phyloP scores from a whole-genome alignment of 2,113 vertebrate species.

The human region DNA sequence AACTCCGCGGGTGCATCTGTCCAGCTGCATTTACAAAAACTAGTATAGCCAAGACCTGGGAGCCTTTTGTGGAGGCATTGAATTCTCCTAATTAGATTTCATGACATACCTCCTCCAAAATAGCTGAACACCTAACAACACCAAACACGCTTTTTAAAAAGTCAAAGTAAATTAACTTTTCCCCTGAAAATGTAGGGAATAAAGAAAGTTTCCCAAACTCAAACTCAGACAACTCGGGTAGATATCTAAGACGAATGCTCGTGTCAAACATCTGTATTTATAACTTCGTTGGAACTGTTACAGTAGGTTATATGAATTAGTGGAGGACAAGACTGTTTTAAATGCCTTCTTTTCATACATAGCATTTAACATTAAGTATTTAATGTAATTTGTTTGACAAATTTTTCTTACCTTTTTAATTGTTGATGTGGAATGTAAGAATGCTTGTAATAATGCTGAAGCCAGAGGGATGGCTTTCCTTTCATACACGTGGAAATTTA shows the following conservation, averaged over 20 bases:
- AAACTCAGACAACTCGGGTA: background rate
- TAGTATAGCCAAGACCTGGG: background rate
- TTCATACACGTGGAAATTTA: too few relatives aligned
- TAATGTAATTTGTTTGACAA: background rate
- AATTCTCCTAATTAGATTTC: conserved; percentile 7
- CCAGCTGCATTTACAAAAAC: background rate
- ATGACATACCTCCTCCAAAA: background rate
- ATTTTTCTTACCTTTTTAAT: background rate
- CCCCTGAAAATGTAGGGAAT: background rate
- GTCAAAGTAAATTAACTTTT: background rate
- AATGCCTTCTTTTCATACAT: too few relatives aligned
- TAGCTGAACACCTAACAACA: background rate
- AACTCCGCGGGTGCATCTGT: background rate
- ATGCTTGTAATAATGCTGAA: background rate
- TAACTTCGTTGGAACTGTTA: background rate
- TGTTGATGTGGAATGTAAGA: background rate
- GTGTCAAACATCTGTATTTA: background rate
- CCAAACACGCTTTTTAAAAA: background rate
- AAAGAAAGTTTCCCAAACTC: background rate
- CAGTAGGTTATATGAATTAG: background rate
- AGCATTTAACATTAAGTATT: background rate
- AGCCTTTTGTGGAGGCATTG: background rate
- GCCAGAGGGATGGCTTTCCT: background rate
- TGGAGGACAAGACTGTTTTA: too few relatives aligned
- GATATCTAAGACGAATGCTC: background rate